A percentile compares a stretch with the other conserved stretches of the same genome.
These are phyloP conservation scores for Garrulus glandarius DNA, from an alignment of 2,797 vertebrate species.

Conservation along the genomic window DNA sequence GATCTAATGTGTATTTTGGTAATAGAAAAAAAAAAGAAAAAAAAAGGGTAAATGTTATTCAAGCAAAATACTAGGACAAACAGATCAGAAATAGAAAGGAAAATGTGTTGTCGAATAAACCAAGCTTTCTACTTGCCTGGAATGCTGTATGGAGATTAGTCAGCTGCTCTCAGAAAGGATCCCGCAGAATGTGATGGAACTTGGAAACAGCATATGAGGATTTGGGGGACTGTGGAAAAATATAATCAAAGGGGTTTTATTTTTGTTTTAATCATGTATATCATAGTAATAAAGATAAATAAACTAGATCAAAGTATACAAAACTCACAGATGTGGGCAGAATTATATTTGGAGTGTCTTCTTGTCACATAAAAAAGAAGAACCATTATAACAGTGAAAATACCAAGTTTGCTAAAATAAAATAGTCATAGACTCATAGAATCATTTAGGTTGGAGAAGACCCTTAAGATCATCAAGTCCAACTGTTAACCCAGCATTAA, in stretches of 20 bases:
- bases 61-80: neutral
- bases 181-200: neutral
- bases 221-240: neutral
- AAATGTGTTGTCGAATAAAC: neutral
- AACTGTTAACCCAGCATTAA: neutral
- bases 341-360: neutral
- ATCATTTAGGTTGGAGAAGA: neutral
- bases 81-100: neutral
- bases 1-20: neutral
- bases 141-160: neutral
- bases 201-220: neutral
- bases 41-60: neutral
- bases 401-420: neutral
- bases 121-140: neutral
- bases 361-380: neutral
- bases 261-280: neutral
- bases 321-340: neutral
- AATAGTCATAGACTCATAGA: neutral
- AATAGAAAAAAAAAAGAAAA: neutral
- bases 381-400: neutral
- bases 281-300: neutral
- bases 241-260: neutral
- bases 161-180: neutral
- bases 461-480: rapidly evolving
- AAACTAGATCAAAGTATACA: neutral